These are phyloP conservation scores for Drosophila yooni DNA, from an alignment of 2,888 invertebrate species.

Conservation along the genomic window DNA sequence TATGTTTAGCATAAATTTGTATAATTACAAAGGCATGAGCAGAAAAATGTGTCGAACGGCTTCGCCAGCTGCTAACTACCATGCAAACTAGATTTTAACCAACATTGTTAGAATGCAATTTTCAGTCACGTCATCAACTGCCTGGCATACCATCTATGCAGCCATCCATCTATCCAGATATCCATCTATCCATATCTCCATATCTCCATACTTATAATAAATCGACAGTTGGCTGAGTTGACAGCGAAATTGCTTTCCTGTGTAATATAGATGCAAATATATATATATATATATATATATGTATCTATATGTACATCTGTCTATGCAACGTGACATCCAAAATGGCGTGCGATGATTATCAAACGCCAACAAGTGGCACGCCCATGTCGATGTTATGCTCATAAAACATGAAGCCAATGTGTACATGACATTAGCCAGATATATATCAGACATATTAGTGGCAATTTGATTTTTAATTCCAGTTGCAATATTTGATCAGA, in stretches of 20 bases:
- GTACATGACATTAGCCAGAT: conserved; percentile 43
- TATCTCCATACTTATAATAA: conserved; percentile 29
- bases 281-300: neutral
- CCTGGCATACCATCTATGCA: conserved; percentile 9
- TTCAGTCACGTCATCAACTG: conserved; percentile 64
- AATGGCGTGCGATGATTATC: conserved; percentile 65
- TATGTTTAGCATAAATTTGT: conserved; percentile 46
- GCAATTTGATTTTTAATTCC: conserved; percentile 58
- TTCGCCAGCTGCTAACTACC: conserved; percentile 65
- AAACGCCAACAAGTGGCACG: conserved; percentile 40
- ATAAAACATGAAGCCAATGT: conserved; percentile 19
- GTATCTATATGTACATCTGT: neutral
- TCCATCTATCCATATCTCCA: neutral
- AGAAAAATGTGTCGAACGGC: conserved; percentile 31
- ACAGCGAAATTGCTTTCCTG: conserved; percentile 37
- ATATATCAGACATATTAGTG: conserved; percentile 65
- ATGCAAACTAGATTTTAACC: conserved; percentile 69
- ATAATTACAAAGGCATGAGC: conserved; percentile 25
- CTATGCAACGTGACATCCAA: conserved; percentile 48
- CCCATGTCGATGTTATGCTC: conserved; percentile 32
- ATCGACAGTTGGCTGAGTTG: conserved; percentile 35
- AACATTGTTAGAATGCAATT: conserved; percentile 72
- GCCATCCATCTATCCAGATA: conserved; percentile 10
- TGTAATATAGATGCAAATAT: neutral
- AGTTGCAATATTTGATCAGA: conserved; percentile 56